Evolutionary conservation across 2,888 invertebrate genomes (phyloP), one percentile per base, ranked within the genome.

Genomic region (Orchesellides sinensis): DNA sequence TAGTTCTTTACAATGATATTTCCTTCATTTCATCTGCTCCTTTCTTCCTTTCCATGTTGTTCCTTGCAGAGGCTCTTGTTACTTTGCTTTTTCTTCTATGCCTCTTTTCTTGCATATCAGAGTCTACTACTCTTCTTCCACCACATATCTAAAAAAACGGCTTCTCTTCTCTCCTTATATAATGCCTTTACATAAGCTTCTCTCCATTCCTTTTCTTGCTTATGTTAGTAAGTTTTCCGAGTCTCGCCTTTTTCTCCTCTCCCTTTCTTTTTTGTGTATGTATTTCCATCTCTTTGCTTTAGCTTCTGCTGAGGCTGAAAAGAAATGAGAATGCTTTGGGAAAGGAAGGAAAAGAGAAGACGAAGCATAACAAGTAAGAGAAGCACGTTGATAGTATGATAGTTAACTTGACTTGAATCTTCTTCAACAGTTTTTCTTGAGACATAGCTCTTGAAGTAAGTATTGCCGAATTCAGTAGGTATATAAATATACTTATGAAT

Each of bases 1-100:
- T 81, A 81, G 54, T 81, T 81, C 80, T 81, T 81, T 81, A 81
- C 73, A 73, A 81, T 73, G 80, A 72, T 80, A 73, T 81, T 81
- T 81, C 80, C 80, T 81, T 73, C 80, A 80, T 80, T 80, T 80
- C 80, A 68, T 81, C 80, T 81, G 72, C 79, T 80, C 66, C 79
- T 72, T 66, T 80, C 52, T 66, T 75, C 65, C 61, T 65, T 63
- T 69, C 68, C 80, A 63, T 81, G 80, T 65, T 19, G 23, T 17
- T 65, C 12, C 35, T 23, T 61, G 49, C 69, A 49, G 32, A n/a
- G 32, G 25, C 19, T 66, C n/a, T 12, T 63, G 23, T 32, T 52
- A 40, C 32, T 52, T 25, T 52, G 49, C 52, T 72, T 56, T 59
- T 32, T 70, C 29, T 72, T 35, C 59, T 72, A 29, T 27, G n/a